A percentile compares a stretch with the other conserved stretches of the same genome.
These are phyloP conservation scores for Danionella cerebrum DNA, from an alignment of 2,113 vertebrate genomes.

Conservation along the genomic window DNA sequence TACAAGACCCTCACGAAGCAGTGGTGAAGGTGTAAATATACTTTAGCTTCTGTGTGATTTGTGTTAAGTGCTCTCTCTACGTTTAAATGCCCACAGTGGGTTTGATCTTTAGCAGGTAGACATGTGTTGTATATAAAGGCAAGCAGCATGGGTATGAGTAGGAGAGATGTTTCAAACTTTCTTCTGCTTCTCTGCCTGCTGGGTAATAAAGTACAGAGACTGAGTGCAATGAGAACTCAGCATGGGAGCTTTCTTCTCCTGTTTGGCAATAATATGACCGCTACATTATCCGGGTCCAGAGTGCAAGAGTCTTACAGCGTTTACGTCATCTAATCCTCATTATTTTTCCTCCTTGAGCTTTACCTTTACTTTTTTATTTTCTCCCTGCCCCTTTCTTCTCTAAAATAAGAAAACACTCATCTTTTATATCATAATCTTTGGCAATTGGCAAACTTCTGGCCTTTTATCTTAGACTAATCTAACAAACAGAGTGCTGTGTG, in stretches of 20 bases:
- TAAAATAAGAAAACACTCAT: slow-evolving; percentile 28
- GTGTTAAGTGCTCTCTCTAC: slow-evolving; percentile 7
- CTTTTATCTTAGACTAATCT: slow-evolving; percentile 46
- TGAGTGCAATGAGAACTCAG: slow-evolving; percentile 8
- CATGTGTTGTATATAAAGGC: slow-evolving; percentile 34
- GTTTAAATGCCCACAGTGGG: slow-evolving; percentile 3
- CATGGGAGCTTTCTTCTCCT: slow-evolving; percentile 13
- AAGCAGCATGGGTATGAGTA: slow-evolving; percentile 33
- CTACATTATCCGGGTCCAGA: slow-evolving; percentile 1
- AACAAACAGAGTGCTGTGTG: slow-evolving; percentile 45
- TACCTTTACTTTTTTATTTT: background rate
- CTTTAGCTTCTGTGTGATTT: background rate
- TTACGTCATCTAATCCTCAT: slow-evolving; percentile 11
- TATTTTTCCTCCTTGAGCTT: background rate
- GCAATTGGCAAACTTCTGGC: slow-evolving; percentile 43
- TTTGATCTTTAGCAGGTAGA: slow-evolving; percentile 29
- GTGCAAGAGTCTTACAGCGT: background rate
- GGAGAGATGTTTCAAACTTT: slow-evolving; percentile 38
- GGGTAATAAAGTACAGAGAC: slow-evolving; percentile 40
- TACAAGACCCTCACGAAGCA: too few relatives aligned
- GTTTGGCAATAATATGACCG: background rate
- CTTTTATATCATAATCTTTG: background rate
- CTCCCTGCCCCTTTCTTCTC: background rate
- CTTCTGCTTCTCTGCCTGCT: slow-evolving; percentile 34
- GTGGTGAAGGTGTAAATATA: background rate